Conservation (phyloP, 2,888 invertebrate genomes). For the Lobophora halterata region DNA sequence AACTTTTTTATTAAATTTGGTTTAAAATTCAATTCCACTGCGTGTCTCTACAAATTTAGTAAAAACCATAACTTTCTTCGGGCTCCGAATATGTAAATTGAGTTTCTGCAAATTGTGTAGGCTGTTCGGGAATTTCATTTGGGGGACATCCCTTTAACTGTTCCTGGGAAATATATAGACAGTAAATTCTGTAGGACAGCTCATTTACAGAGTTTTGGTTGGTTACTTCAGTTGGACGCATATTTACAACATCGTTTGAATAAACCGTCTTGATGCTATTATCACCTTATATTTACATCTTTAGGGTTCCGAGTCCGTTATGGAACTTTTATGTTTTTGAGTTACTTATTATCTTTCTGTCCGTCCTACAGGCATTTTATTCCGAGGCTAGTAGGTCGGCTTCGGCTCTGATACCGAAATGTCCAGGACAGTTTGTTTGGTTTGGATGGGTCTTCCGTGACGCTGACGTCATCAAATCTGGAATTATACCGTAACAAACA, state of each 20-base stretch:
- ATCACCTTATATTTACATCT: too few species aligned
- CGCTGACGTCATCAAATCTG: slow-evolving; percentile 58
- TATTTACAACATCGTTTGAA: background rate
- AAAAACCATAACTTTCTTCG: slow-evolving; percentile 23
- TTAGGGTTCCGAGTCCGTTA: too few species aligned
- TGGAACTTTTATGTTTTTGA: too few species aligned
- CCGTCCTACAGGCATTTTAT: too few species aligned
- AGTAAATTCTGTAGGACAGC: slow-evolving; percentile 52
- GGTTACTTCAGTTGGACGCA: slow-evolving; percentile 4
- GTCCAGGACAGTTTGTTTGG: slow-evolving; percentile 45
- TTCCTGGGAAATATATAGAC: slow-evolving; percentile 46
- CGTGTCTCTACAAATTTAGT: slow-evolving; percentile 12
- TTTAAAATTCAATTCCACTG: slow-evolving; percentile 1
- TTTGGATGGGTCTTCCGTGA: slow-evolving; percentile 51
- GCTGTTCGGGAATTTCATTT: slow-evolving; percentile 62
- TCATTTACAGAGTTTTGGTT: slow-evolving; percentile 30
- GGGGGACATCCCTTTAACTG: slow-evolving; percentile 61
- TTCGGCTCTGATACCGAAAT: slow-evolving; percentile 14
- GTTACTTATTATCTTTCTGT: too few species aligned
- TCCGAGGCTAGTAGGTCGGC: too few species aligned
- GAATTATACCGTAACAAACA: slow-evolving; percentile 62
- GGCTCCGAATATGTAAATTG: slow-evolving; percentile 43
- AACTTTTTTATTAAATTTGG: too few species aligned
- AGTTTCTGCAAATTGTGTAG: slow-evolving; percentile 38
- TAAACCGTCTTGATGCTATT: background rate